phyloP scores from a whole-genome alignment of 2,113 vertebrate species.

The Phrynosoma platyrhinos region DNA sequence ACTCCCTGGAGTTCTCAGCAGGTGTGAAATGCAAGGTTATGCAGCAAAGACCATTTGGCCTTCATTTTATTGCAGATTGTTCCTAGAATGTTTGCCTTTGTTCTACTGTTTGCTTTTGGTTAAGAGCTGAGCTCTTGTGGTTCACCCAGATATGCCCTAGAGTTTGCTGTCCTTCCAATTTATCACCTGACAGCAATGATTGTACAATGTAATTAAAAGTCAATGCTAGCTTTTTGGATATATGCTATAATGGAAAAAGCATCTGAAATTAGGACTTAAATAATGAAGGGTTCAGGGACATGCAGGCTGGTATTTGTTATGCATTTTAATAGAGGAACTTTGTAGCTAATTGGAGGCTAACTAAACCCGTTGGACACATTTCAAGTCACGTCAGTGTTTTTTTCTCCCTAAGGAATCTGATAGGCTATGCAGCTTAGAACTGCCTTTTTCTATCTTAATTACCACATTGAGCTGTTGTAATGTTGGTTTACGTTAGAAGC shows the following conservation, averaged over 20 bases:
- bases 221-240: conserved; percentile 81
- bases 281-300: conserved; percentile 84
- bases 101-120: conserved; percentile 71
- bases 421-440: conserved; percentile 72
- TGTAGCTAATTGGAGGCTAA: conserved; percentile 86
- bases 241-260: conserved; percentile 73
- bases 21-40: conserved; percentile 61
- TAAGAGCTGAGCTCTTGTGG: conserved; percentile 62
- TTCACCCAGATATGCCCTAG: conserved; percentile 59
- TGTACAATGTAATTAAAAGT: conserved; percentile 84
- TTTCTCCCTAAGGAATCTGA: conserved; percentile 73
- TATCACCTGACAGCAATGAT: conserved; percentile 69
- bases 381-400: conserved; percentile 78
- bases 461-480: conserved; percentile 81
- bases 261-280: conserved; percentile 84
- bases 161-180: conserved; percentile 74
- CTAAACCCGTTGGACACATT: conserved; percentile 82
- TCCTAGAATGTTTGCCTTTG: conserved; percentile 70
- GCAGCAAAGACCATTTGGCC: conserved; percentile 30
- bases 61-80: conserved; percentile 63
- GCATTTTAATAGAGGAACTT: conserved; percentile 85
- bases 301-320: conserved; percentile 75
- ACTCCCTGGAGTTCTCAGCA: conserved; percentile 41
- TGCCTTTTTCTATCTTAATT: conserved; percentile 84
- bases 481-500: conserved; percentile 73